Evolutionary conservation across 2,797 vertebrate species (phyloP).

Genomic region (Microchirus variegatus): DNA sequence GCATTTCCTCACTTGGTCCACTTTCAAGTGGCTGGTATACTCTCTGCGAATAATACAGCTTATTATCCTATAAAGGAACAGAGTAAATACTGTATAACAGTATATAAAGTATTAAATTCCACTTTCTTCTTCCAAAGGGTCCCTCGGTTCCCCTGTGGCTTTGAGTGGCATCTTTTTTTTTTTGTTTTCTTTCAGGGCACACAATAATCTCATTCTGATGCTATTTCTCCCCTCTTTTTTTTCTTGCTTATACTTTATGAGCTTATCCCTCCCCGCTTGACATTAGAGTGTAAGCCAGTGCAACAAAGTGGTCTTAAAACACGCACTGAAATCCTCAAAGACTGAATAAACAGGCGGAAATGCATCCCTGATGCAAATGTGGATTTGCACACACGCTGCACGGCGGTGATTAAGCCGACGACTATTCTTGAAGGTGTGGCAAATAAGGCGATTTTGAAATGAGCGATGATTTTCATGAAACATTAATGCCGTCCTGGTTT

Average conservation of each 20-base stretch:
- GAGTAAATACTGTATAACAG: slow-evolving; percentile 46
- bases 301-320: slow-evolving; percentile 75
- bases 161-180: slow-evolving; percentile 31
- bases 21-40: slow-evolving; percentile 54
- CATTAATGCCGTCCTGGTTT: slow-evolving; percentile 60
- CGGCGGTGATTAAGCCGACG: slow-evolving; percentile 62
- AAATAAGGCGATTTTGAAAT: slow-evolving; percentile 71
- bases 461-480: slow-evolving; percentile 69
- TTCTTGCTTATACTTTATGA: slow-evolving; percentile 59
- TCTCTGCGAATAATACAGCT: slow-evolving; percentile 55
- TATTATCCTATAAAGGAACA: slow-evolving; percentile 52
- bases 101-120: slow-evolving; percentile 61
- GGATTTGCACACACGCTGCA: slow-evolving; percentile 55
- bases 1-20: slow-evolving; percentile 43
- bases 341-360: slow-evolving; percentile 67
- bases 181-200: slow-evolving; percentile 42
- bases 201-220: slow-evolving; percentile 72
- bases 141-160: slow-evolving; percentile 34
- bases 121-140: slow-evolving; percentile 58
- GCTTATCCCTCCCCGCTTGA: slow-evolving; percentile 67
- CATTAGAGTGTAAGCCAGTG: slow-evolving; percentile 68
- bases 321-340: slow-evolving; percentile 70
- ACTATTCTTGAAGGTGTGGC: slow-evolving; percentile 55
- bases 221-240: slow-evolving; percentile 49
- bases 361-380: slow-evolving; percentile 75